Evolutionary conservation across 2,888 invertebrate species (phyloP).

Genomic region (Aphodius sticticus): DNA sequence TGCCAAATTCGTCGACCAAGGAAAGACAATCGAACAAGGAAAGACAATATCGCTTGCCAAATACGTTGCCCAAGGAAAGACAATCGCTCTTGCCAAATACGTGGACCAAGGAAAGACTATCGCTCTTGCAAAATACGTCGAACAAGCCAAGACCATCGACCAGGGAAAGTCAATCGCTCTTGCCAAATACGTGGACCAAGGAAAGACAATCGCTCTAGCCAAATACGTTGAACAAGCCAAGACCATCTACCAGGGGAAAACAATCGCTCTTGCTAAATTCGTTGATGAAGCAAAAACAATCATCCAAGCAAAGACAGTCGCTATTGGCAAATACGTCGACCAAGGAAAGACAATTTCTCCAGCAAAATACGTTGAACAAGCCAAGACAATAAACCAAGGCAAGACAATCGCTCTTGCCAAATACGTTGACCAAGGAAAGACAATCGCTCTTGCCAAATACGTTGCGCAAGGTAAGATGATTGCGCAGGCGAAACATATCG

Average conservation of each 20-base stretch:
- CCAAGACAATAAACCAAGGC: constrained; percentile 14
- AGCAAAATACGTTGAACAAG: constrained; percentile 19
- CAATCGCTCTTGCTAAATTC: background rate
- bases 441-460: constrained; percentile 19
- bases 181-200: constrained; percentile 21
- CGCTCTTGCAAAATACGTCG: constrained; percentile 18
- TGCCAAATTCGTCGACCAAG: constrained; percentile 25
- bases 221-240: constrained; percentile 23
- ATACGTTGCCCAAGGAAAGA: constrained; percentile 16
- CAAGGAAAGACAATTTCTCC: constrained; percentile 11
- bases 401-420: constrained; percentile 23
- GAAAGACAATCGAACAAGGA: constrained; percentile 19
- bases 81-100: constrained; percentile 21
- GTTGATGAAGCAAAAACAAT: constrained; percentile 6
- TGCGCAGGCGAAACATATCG: constrained; percentile 18
- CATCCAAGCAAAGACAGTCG: constrained; percentile 20
- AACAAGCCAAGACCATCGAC: constrained; percentile 19
- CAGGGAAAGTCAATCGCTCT: constrained; percentile 21
- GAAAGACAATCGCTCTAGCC: constrained; percentile 12
- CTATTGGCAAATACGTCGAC: background rate
- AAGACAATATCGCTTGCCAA: constrained; percentile 20
- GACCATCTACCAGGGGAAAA: background rate
- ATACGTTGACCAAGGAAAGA: constrained; percentile 26
- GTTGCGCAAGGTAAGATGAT: constrained; percentile 20
- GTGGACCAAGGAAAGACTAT: constrained; percentile 22